Base-by-base conservation (phyloP, 2,888 invertebrate genomes). In the Fragum sueziense region DNA sequence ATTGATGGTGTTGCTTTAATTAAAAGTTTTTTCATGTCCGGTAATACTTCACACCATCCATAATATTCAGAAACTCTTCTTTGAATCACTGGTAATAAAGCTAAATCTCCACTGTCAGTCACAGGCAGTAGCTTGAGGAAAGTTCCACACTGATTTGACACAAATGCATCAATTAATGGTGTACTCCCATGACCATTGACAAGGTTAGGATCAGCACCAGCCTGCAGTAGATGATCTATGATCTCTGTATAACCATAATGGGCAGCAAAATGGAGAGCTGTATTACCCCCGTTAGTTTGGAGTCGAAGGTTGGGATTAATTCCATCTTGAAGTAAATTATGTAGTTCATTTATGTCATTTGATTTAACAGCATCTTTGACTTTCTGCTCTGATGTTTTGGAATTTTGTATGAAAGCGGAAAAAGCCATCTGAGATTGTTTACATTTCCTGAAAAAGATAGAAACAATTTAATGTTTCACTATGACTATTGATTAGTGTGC, bases 261-360 rank as follows among this genome's bases (percentile, higher is more conserved):
- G 2, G 85, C 79, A 4, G 88, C 88, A 9, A 87, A 59, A 61
- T 88, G 88, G 20, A 88, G 51, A 1, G 86, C 83, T 22, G 84
- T 83, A 65, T 86, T 81, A 4, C 86, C 88, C 14, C 87, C 88
- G 20, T 86, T 82, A 54, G 70, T 69, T 29, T 85, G 84, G 27
- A 88, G 52, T 51, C 31, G 69, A 1, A 69, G 37, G 73, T 88
- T 86, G 11, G 84, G 73, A 51, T 86, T 76, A 47, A 83, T 68
- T 11, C 84, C 85, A 34, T 74, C 79, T 34, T 75, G 65, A 7
- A 89, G 54, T 29, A 88, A 68, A 47, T 82, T 68, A 7, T 80
- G 70, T 9, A 90, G 57, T 22, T 84, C 78, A 22, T 70, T 73
- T 27, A 79, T 29, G 51, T 85, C 68, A 37, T 86, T 85, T 29